Evolutionary conservation across 2,113 vertebrate genomes (phyloP), one percentile per base, ranked within the genome.

Genomic region (Calidris pugnax): DNA sequence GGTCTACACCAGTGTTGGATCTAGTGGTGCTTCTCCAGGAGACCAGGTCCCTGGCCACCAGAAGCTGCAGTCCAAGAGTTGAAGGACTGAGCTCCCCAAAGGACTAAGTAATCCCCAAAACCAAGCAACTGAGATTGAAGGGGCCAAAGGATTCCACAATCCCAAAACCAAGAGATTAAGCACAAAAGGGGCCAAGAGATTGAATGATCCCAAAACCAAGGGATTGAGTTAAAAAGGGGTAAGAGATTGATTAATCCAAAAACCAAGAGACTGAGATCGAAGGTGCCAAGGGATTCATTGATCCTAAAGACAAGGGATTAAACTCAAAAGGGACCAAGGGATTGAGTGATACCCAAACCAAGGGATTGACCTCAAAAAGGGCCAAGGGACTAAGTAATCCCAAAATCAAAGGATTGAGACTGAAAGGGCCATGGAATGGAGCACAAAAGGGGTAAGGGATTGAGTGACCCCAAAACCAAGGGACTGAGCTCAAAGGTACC

Each of bases 231-330:
- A 35, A 51, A 78, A 32, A 63, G 23, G 22, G 12, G 8, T 12
- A 56, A 76, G 8, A 10, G 37, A 73, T 13, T 50, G 14, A 41
- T 19, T 5, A 75, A 69, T n/a, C 8, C 37, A 50, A 30, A 69
- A 89, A 0, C 0, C 14, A 86, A 66, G 19, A 30, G 6, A 17
- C 0, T 50, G 45, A 72, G 41, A 30, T 0, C 13, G 20, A 55
- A 55, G 15, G 20, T 12, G 11, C 3, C 32, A 82, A 39, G 26
- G 43, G n/a, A 62, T 14, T 32, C 9, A n/a, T 21, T 15, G 21
- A 56, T 45, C 39, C 5, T 27, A 55, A 57, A 24, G 3, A 9
- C 22, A 57, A 47, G 41, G 33, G 26, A 35, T 20, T 62, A n/a
- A 60, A 57, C 12, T 35, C 39, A 28, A 23, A n/a, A 64, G 35